Base-by-base conservation (phyloP, 2,888 invertebrate genomes). In the Oeneis ivallda region DNA sequence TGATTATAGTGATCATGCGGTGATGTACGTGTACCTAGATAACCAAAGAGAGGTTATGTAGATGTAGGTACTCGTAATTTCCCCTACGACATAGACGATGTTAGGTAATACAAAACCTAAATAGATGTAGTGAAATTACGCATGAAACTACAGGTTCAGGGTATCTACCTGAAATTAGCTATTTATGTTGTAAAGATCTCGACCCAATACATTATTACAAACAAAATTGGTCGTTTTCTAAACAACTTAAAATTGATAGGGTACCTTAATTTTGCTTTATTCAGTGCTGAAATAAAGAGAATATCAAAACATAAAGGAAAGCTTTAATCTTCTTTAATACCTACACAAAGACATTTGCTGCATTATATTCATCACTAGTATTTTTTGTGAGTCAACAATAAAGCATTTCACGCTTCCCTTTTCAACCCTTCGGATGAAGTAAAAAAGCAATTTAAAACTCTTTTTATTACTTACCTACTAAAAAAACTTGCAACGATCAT, bases 341-440 rank as follows among this genome's bases (percentile, higher is more conserved):
- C 54, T 26, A 41, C 56, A 56, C 41, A 56, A 56, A 56, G 56
- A 41, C 11, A 17, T 52, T 52, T 52, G 56, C 56, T 56, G 11
- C 54, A 19, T 41, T 41, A 56, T 41, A 39, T 41, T 56, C 39
- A 56, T 41, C 56, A 41, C 39, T 19, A 53, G 7, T 34, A 56
- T 54, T 54, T 58, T 59, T 34, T 59, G 52, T 61, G 41, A 58
- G 43, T 41, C 19, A 66, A 66, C 65, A 63, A 56, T 62, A 53
- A 65, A 65, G 39, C 68, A 78, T 82, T 83, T 83, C 78, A 84
- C 81, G 83, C 81, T 76, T 79, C 80, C 79, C 77, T 74, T 79
- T 82, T 74, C 79, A 80, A 76, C 80, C 83, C 56, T 56, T 56
- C 41, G 67, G 39, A 73, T 61, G 65, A 68, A 72, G 72, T 77